Percentiles rank a stretch among this genome's conserved stretches.
These are phyloP conservation scores for Semaprochilodus insignis DNA, from an alignment of 2,797 vertebrate genomes.

Conservation along the genomic window DNA sequence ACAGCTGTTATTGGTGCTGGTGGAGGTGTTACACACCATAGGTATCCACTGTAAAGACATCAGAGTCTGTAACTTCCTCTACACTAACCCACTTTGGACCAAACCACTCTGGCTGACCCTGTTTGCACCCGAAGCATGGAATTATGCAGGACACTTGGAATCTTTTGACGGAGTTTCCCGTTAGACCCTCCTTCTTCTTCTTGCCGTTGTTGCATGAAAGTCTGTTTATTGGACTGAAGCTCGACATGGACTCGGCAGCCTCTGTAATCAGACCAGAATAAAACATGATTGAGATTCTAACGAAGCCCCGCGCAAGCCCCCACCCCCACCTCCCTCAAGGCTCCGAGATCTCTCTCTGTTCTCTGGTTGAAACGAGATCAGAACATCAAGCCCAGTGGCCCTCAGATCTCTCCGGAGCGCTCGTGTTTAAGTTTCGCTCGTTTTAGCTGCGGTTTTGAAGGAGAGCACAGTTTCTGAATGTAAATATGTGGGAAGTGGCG, in stretches of 20 bases:
- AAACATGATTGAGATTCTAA: slow-evolving; percentile 3
- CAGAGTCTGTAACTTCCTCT: too few species aligned
- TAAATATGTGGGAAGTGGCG: slow-evolving; percentile 3
- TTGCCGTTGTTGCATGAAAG: too few species aligned
- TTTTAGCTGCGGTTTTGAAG: not conserved
- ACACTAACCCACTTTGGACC: too few species aligned
- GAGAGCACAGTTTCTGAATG: not conserved
- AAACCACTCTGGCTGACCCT: too few species aligned
- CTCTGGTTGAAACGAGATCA: slow-evolving; percentile 3
- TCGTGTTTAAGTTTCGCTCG: not conserved
- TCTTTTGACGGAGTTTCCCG: too few species aligned
- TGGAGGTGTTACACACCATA: too few species aligned
- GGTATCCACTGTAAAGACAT: too few species aligned
- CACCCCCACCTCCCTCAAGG: not conserved
- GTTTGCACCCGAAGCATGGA: too few species aligned
- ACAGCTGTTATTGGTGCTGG: too few species aligned
- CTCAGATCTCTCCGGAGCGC: not conserved
- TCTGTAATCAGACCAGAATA: not conserved
- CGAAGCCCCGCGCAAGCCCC: not conserved
- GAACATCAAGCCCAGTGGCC: not conserved
- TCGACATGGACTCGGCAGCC: too few species aligned
- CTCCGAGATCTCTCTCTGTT: slow-evolving; percentile 1
- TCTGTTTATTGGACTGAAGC: not conserved
- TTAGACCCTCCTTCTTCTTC: too few species aligned
- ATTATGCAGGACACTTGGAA: too few species aligned